These are phyloP conservation scores for Torymus texanus DNA, from an alignment of 2,888 invertebrate species.

Conservation along the genomic window DNA sequence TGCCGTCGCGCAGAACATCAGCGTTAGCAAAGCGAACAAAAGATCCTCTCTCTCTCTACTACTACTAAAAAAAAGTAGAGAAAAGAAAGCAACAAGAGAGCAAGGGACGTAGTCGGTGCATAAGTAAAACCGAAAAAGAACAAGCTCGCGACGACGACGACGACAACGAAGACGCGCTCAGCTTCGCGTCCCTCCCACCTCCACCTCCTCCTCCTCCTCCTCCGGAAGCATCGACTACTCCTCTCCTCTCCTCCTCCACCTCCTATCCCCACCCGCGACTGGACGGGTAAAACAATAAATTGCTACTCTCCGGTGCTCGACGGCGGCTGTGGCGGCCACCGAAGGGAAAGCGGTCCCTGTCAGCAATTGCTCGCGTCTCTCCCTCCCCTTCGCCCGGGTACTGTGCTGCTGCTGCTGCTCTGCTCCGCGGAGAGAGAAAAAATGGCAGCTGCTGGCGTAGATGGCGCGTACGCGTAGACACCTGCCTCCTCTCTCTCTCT, in stretches of 20 bases:
- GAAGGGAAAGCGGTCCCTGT: conserved; percentile 71
- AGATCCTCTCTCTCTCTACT: no score
- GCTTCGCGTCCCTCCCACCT: conserved; percentile 58
- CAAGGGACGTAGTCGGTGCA: conserved; percentile 29
- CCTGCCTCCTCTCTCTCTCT: conserved; percentile 55
- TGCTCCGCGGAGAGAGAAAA: conserved; percentile 75
- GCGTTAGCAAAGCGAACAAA: background rate
- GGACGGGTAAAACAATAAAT: conserved; percentile 71
- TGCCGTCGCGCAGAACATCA: background rate
- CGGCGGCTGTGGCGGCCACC: conserved; percentile 30
- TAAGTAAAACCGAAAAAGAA: conserved; percentile 48
- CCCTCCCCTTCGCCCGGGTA: conserved; percentile 72
- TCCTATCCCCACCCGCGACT: conserved; percentile 6
- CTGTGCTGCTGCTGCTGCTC: conserved; percentile 63
- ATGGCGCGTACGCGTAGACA: conserved; percentile 71
- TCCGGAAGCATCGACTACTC: conserved; percentile 1
- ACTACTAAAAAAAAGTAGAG: conserved; percentile 1
- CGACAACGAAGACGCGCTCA: conserved; percentile 32
- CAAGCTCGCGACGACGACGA: conserved; percentile 1
- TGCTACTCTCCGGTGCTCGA: conserved; percentile 64
- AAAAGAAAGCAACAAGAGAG: conserved; percentile 32
- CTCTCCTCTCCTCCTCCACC: conserved; percentile 21
- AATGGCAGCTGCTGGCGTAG: conserved; percentile 78
- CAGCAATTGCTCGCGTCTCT: conserved; percentile 70
- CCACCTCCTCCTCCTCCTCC: conserved; percentile 23